Conservation (phyloP, 2,797 vertebrate species). For the Sebastes cheni region DNA sequence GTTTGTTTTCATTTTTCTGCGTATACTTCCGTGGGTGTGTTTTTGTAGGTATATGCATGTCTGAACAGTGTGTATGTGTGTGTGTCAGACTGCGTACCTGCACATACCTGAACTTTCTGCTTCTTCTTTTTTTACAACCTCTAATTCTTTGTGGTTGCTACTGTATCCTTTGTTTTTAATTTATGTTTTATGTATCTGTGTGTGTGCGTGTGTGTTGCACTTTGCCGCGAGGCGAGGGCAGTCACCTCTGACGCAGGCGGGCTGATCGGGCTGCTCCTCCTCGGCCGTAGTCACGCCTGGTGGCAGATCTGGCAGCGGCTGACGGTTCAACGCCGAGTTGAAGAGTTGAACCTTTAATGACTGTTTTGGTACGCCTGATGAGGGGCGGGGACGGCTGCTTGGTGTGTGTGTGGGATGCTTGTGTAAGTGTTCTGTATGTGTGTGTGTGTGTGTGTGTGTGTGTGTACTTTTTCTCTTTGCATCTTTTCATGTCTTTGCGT, state of each 20-base stretch:
- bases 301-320: constrained; percentile 42
- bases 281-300: constrained; percentile 54
- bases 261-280: constrained; percentile 41
- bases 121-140: not conserved
- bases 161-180: constrained; percentile 16
- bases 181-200: not conserved
- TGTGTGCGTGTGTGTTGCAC: not conserved
- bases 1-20: too few species aligned
- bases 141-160: constrained; percentile 20
- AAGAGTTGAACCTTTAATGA: constrained; percentile 66
- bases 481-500: too few species aligned
- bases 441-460: not conserved
- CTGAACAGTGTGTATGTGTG: not conserved
- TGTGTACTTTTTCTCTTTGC: too few species aligned
- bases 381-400: not conserved
- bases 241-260: constrained; percentile 50
- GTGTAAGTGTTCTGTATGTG: not conserved
- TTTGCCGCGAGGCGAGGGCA: constrained; percentile 6
- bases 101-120: not conserved
- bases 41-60: not conserved
- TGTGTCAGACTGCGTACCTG: not conserved
- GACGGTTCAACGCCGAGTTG: constrained; percentile 44
- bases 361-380: constrained; percentile 47
- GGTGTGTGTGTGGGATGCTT: not conserved
- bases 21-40: too few species aligned